Conservation (phyloP, 1,140 invertebrate species). For the Stegodyphus mimosarum region DNA sequence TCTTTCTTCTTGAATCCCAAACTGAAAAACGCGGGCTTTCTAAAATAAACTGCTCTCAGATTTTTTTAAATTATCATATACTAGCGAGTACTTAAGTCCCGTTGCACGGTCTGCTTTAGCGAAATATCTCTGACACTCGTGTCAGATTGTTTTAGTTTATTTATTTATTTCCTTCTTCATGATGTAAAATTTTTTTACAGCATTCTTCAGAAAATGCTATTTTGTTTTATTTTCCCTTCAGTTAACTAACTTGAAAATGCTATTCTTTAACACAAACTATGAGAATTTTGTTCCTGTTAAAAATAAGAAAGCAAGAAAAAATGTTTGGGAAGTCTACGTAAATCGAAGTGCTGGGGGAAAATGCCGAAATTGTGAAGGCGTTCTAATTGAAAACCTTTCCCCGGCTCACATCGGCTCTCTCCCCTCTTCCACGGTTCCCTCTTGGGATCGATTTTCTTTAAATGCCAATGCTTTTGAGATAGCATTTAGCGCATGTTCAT, state of each 20-base stretch:
- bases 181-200: too few relatives aligned
- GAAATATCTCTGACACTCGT: too few relatives aligned
- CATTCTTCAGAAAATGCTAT: too few relatives aligned
- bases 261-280: conserved; percentile 2
- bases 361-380: conserved; percentile 55
- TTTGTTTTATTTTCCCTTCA: conserved; percentile 3
- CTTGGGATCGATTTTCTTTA: conserved; percentile 54
- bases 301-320: conserved; percentile 21
- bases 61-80: too few relatives aligned
- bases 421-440: neutral
- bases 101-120: too few relatives aligned
- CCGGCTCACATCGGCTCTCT: neutral
- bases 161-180: too few relatives aligned
- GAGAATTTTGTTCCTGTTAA: conserved; percentile 11
- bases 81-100: too few relatives aligned
- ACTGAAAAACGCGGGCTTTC: too few relatives aligned
- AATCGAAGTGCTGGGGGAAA: conserved; percentile 39
- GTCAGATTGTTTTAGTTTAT: too few relatives aligned
- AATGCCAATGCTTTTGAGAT: conserved; percentile 56
- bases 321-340: conserved; percentile 48
- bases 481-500: conserved; percentile 49
- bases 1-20: too few relatives aligned
- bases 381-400: conserved; percentile 57
- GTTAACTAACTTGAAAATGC: neutral
- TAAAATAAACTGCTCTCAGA: too few relatives aligned